A percentile compares a stretch with the other conserved stretches of the same genome.
Conservation (phyloP, 2,113 vertebrate genomes). For the Heptranchias perlo region DNA sequence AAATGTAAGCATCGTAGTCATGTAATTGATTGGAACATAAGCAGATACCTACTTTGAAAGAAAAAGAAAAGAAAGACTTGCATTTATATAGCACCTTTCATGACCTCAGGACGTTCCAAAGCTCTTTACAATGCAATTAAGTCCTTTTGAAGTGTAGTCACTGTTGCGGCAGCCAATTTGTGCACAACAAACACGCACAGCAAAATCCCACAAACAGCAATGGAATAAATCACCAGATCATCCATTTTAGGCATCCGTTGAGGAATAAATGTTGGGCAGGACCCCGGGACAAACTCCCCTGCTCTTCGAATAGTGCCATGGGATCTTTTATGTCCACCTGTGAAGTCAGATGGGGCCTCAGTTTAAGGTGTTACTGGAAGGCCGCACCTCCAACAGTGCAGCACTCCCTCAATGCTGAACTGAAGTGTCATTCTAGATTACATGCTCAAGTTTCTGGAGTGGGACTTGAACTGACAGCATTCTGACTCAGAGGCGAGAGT, state of each 20-base stretch:
- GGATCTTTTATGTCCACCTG: not conserved
- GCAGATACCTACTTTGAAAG: not conserved
- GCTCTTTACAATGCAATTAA: not conserved
- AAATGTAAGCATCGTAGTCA: not conserved
- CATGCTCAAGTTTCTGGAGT: not conserved
- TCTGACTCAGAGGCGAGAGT: too few species aligned
- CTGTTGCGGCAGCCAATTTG: too few species aligned
- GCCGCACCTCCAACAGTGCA: not conserved
- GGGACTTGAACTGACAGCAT: too few species aligned
- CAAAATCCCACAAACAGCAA: not conserved
- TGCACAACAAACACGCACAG: not conserved
- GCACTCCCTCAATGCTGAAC: not conserved
- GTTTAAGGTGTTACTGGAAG: too few species aligned
- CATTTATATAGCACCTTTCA: not conserved
- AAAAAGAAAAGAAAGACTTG: not conserved
- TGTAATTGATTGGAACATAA: not conserved
- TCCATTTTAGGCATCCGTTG: not conserved
- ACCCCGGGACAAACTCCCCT: not conserved
- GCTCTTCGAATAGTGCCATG: not conserved
- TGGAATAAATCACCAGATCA: not conserved
- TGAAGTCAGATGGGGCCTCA: too few species aligned
- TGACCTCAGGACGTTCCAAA: not conserved
- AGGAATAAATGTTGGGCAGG: not conserved
- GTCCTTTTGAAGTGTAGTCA: too few species aligned
- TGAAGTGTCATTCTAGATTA: not conserved